These are phyloP conservation scores for Eudemis profundana DNA, from an alignment of 2,888 invertebrate genomes.

Conservation along the genomic window DNA sequence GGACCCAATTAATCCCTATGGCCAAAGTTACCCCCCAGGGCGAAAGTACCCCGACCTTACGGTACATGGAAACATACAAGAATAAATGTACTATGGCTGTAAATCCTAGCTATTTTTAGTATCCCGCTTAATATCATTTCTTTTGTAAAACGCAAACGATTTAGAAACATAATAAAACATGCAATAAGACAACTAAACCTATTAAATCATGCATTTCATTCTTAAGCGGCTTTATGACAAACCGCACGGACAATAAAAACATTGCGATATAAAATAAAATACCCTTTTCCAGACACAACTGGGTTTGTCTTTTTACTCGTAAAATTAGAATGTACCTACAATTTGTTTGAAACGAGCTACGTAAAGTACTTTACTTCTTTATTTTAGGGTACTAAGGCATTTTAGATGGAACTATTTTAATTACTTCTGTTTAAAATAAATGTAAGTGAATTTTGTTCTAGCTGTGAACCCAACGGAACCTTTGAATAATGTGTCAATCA, in stretches of 20 bases:
- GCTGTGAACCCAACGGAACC: not conserved
- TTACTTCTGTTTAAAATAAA: not conserved
- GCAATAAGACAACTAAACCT: not conserved
- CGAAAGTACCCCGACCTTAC: too few relatives aligned
- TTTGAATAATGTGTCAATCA: not conserved
- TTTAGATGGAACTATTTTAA: not conserved
- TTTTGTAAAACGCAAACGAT: too few relatives aligned
- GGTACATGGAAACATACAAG: too few relatives aligned
- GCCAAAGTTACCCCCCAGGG: too few relatives aligned
- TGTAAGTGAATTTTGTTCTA: not conserved
- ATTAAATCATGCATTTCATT: constrained; percentile 10
- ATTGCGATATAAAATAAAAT: constrained; percentile 16
- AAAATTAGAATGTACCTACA: constrained; percentile 28
- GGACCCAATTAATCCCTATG: too few relatives aligned
- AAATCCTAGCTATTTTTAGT: too few relatives aligned
- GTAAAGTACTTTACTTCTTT: not conserved
- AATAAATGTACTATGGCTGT: too few relatives aligned
- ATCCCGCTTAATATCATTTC: too few relatives aligned
- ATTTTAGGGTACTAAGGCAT: not conserved
- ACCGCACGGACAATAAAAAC: constrained; percentile 13
- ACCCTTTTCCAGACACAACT: constrained; percentile 16
- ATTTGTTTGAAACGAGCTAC: constrained; percentile 1
- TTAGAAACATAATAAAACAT: constrained; percentile 24
- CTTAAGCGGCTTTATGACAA: constrained; percentile 15
- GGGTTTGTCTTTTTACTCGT: constrained; percentile 20